These are phyloP conservation scores for Arvicanthis niloticus DNA, from an alignment of 2,113 vertebrate species.

Conservation along the genomic window DNA sequence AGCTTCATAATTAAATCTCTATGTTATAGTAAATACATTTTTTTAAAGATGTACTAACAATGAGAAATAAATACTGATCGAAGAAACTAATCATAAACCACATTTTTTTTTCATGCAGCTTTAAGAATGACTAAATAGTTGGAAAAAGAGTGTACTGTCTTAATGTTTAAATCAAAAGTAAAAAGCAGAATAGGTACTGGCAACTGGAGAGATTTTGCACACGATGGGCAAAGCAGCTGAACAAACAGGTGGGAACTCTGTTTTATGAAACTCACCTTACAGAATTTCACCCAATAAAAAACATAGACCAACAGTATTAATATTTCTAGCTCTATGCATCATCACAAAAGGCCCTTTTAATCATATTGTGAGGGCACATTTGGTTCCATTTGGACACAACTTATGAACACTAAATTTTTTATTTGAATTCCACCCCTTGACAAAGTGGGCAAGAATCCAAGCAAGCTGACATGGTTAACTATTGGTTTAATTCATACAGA, in stretches of 20 bases:
- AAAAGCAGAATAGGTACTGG: constrained; percentile 80
- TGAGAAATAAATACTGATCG: constrained; percentile 45
- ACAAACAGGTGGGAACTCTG: constrained; percentile 87
- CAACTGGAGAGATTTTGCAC: constrained; percentile 80
- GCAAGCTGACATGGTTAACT: constrained; percentile 61
- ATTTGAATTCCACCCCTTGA: constrained; percentile 74
- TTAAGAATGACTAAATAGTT: constrained; percentile 78
- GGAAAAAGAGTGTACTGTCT: constrained; percentile 83
- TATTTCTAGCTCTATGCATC: constrained; percentile 80
- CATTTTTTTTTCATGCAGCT: constrained; percentile 80
- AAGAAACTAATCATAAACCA: constrained; percentile 70
- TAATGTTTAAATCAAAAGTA: constrained; percentile 81
- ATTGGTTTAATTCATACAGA: constrained; percentile 20
- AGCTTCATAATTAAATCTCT: background rate
- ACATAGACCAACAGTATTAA: constrained; percentile 73
- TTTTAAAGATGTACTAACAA: constrained; percentile 43
- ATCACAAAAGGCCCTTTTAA: constrained; percentile 81
- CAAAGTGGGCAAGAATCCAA: constrained; percentile 74
- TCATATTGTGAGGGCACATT: constrained; percentile 73
- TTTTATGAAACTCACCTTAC: constrained; percentile 86
- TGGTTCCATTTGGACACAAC: constrained; percentile 66
- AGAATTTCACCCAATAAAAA: constrained; percentile 87
- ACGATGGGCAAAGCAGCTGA: constrained; percentile 87
- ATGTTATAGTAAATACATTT: background rate
- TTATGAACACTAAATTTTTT: constrained; percentile 76